Conservation (phyloP, 1,140 invertebrate species). For the Lordiphosa clarofinis region DNA sequence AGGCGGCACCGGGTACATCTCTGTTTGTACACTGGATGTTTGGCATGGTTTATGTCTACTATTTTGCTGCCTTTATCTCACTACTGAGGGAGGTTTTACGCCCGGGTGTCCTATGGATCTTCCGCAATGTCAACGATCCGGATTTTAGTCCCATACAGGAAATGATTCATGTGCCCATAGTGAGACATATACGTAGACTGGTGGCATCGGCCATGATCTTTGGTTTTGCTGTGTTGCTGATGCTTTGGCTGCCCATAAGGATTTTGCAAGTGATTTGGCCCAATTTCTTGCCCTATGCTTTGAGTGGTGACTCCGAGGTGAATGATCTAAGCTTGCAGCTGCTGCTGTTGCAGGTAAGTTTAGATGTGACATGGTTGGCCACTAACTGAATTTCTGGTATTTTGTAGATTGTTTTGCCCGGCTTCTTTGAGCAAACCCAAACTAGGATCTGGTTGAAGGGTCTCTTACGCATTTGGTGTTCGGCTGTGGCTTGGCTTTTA, state of each 20-base stretch:
- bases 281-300: slow-evolving; percentile 95
- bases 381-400: no score
- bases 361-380: no score
- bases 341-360: slow-evolving; percentile 89
- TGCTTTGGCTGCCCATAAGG: slow-evolving; percentile 96
- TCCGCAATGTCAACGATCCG: slow-evolving; percentile 98
- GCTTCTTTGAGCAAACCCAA: slow-evolving; percentile 97
- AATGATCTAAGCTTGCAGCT: slow-evolving; percentile 96
- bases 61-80: slow-evolving; percentile 97
- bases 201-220: slow-evolving; percentile 97
- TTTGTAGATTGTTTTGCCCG: slow-evolving; percentile 89
- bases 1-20: slow-evolving; percentile 94
- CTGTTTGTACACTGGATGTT: slow-evolving; percentile 99
- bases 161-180: slow-evolving; percentile 98
- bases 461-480: slow-evolving; percentile 93
- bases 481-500: slow-evolving; percentile 90
- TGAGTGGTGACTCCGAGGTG: slow-evolving; percentile 90
- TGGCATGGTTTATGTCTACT: slow-evolving; percentile 99
- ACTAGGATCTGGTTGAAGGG: slow-evolving; percentile 95
- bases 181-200: slow-evolving; percentile 93
- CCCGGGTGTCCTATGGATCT: slow-evolving; percentile 98
- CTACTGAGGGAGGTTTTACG: slow-evolving; percentile 93
- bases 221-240: slow-evolving; percentile 95
- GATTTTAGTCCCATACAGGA: slow-evolving; percentile 99
- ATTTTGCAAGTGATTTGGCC: slow-evolving; percentile 92